Evolutionary conservation across 92 coral and sea anemone species (phyloP).

Genomic region (Micromussa lordhowensis): DNA sequence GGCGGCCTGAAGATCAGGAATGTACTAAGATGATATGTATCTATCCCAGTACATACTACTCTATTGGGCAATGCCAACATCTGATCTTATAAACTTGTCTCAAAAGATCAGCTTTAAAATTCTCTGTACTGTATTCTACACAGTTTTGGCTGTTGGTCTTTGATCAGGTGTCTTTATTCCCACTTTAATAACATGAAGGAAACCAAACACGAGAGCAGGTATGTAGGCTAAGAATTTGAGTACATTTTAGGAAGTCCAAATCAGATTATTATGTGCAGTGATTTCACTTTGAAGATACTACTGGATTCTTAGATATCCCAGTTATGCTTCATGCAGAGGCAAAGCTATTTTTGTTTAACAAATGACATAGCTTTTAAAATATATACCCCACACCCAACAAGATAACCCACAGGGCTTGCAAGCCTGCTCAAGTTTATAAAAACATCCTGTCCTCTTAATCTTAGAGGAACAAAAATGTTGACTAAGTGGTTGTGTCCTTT

Average conservation of each 20-base stretch:
- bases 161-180: background rate
- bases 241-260: background rate
- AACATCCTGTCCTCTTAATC: conserved; percentile 4
- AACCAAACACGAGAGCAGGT: background rate
- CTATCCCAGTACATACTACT: background rate
- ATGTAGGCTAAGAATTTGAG: background rate
- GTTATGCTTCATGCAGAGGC: background rate
- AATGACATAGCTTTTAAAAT: background rate
- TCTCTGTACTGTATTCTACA: background rate
- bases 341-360: conserved; percentile 8
- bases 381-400: conserved; percentile 1
- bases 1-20: too few species aligned
- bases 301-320: background rate
- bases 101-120: background rate
- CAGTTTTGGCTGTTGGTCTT: background rate
- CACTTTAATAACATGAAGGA: background rate
- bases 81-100: background rate
- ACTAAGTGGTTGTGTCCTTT: background rate
- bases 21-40: too few species aligned
- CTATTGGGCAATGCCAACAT: background rate
- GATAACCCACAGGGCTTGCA: background rate
- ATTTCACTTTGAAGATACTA: background rate
- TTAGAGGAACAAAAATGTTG: background rate
- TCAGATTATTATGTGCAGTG: background rate
- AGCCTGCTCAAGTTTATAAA: background rate